Conservation (phyloP, 2,888 invertebrate species). For the Acleris sparsana region DNA sequence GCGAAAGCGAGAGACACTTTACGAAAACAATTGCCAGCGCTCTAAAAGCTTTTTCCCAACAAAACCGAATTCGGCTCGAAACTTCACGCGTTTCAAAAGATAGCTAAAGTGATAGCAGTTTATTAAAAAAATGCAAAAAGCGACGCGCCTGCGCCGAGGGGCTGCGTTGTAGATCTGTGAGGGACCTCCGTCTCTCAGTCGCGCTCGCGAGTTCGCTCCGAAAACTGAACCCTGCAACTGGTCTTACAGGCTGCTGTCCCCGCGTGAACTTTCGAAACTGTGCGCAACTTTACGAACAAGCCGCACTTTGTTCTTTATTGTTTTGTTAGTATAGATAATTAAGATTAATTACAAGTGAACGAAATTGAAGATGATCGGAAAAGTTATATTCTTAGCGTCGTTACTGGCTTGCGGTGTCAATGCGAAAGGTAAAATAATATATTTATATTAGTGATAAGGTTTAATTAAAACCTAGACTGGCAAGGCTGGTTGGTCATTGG, state of each 20-base stretch:
- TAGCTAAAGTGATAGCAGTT: constrained; percentile 31
- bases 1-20: constrained; percentile 36
- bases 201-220: constrained; percentile 18
- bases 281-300: constrained; percentile 4
- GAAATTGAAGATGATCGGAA: constrained; percentile 45
- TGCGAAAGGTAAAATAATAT: constrained; percentile 54
- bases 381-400: constrained; percentile 42
- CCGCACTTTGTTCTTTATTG: background rate
- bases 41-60: constrained; percentile 35
- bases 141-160: constrained; percentile 38
- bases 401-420: constrained; percentile 46
- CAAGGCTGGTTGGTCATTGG: no score
- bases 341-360: constrained; percentile 2
- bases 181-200: constrained; percentile 26
- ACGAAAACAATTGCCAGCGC: constrained; percentile 37
- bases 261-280: constrained; percentile 31
- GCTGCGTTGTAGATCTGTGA: constrained; percentile 9
- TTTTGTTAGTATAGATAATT: background rate
- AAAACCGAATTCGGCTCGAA: constrained; percentile 36
- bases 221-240: background rate
- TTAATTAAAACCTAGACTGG: background rate
- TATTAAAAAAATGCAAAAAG: constrained; percentile 31
- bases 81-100: constrained; percentile 35
- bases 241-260: background rate
- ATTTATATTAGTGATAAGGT: constrained; percentile 28